Conservation (phyloP, 1,140 invertebrate species). For the Apis cerana region DNA sequence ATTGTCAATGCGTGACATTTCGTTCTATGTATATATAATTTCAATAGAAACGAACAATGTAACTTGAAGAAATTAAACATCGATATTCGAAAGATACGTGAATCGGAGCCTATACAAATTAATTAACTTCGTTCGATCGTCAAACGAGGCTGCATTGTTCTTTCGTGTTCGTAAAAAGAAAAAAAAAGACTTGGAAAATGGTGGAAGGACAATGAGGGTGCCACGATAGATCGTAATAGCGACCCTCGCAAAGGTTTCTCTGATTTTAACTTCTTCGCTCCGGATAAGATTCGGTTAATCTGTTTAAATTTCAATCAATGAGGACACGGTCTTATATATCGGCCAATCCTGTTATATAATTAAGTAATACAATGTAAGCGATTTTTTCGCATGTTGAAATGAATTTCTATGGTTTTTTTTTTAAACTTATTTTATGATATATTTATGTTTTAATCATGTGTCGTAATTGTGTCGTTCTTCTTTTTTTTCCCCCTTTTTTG, state of each 20-base stretch:
- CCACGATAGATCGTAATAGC: not conserved
- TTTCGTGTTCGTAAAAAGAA: not conserved
- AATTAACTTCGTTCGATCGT: constrained; percentile 28
- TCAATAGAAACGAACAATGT: constrained; percentile 16
- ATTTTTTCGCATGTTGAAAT: not conserved
- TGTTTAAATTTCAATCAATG: not conserved
- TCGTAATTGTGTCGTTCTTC: not conserved
- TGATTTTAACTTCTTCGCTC: not conserved
- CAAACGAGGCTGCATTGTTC: constrained; percentile 26
- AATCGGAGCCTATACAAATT: not conserved
- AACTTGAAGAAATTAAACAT: constrained; percentile 29
- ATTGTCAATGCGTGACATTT: not conserved
- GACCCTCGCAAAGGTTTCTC: not conserved
- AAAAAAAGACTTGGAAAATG: not conserved
- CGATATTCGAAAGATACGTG: constrained; percentile 11
- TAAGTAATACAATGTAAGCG: constrained; percentile 26
- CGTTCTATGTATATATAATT: constrained; percentile 1
- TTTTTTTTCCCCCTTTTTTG: not conserved
- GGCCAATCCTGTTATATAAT: constrained; percentile 75
- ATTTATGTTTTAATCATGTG: not conserved
- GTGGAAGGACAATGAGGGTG: not conserved
- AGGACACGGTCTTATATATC: constrained; percentile 55
- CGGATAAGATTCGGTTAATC: not conserved
- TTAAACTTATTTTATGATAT: not conserved
- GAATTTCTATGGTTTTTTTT: constrained; percentile 57